Evolutionary conservation across 2,888 invertebrate genomes (phyloP).

Genomic region (Cistogaster globosa): DNA sequence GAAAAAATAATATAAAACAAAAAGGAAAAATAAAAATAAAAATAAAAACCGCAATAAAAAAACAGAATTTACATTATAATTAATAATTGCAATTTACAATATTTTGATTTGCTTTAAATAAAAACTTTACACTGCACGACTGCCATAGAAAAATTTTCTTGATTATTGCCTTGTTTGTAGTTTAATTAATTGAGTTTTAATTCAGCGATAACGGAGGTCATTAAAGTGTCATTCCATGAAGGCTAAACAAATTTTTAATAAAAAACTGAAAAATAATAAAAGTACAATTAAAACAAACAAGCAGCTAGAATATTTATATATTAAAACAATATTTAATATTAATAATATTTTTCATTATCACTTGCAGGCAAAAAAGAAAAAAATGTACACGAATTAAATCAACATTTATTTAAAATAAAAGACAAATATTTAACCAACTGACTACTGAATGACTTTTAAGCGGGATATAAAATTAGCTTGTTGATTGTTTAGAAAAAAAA

Average conservation of each 20-base stretch:
- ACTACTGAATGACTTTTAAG: neutral
- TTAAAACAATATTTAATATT: conserved; percentile 3
- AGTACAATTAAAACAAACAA: conserved; percentile 46
- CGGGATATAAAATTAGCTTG: no score
- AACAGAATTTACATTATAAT: conserved; percentile 36
- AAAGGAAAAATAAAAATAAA: no score
- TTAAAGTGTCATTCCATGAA: conserved; percentile 70
- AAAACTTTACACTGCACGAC: conserved; percentile 20
- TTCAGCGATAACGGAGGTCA: conserved; percentile 76
- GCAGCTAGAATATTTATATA: conserved; percentile 5
- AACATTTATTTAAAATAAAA: neutral
- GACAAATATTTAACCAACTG: conserved; percentile 1
- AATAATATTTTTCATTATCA: conserved; percentile 17
- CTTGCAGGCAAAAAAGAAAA: neutral
- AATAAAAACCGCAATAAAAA: conserved; percentile 36
- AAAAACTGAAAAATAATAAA: conserved; percentile 43
- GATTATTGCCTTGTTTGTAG: conserved; percentile 81
- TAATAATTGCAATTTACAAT: conserved; percentile 71
- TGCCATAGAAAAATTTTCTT: conserved; percentile 68
- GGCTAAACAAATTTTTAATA: conserved; percentile 66
- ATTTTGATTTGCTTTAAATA: conserved; percentile 75
- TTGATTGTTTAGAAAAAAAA: no score
- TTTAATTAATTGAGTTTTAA: conserved; percentile 83
- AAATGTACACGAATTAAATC: neutral
- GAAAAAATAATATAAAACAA: conserved; percentile 16